Evolutionary conservation across 2,113 vertebrate species (phyloP).

Genomic region (Oceanites oceanicus): DNA sequence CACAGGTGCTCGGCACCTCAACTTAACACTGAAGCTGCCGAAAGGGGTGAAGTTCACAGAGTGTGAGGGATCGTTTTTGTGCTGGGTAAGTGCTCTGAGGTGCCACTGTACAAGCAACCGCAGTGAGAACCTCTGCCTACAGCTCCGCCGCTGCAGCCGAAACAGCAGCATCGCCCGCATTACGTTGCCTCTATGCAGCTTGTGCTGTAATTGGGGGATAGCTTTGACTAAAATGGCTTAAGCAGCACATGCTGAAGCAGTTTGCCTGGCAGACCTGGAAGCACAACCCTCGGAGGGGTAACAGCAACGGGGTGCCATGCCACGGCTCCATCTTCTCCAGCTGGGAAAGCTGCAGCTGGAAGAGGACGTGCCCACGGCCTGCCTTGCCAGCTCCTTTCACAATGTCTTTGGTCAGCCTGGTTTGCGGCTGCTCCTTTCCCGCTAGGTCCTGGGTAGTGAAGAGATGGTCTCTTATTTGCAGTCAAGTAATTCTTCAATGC

Average conservation of each 20-base stretch:
- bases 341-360: background rate
- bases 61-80: background rate
- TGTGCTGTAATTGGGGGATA: background rate
- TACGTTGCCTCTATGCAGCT: accelerated
- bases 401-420: background rate
- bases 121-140: background rate
- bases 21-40: background rate
- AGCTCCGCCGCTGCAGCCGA: background rate
- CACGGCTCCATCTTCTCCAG: background rate
- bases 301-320: background rate
- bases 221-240: background rate
- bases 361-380: background rate
- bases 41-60: background rate
- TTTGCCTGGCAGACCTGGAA: background rate
- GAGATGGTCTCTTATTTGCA: background rate
- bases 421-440: background rate
- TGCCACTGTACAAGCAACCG: background rate
- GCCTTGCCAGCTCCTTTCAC: background rate
- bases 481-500: background rate
- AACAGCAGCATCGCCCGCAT: accelerated
- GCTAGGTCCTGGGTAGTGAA: background rate
- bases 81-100: background rate
- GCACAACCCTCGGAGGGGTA: background rate
- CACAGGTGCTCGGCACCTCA: background rate
- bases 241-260: background rate